phyloP scores from a whole-genome alignment of 1,140 invertebrate genomes.

The Thaumatotibia leucotreta region DNA sequence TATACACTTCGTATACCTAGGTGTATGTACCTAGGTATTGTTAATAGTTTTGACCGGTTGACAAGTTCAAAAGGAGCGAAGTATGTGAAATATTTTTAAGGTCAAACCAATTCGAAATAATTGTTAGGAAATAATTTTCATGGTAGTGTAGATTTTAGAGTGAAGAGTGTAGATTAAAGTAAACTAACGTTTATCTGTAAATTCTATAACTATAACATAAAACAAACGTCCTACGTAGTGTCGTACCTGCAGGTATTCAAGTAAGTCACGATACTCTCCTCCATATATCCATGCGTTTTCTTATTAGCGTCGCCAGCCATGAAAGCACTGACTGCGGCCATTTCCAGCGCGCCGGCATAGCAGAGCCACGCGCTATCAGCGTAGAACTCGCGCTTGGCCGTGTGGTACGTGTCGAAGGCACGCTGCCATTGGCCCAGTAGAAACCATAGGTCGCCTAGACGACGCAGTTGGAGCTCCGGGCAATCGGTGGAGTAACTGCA shows the following conservation, averaged over 20 bases:
- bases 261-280: slow-evolving; percentile 94
- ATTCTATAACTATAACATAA: no score
- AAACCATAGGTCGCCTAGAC: slow-evolving; percentile 96
- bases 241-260: slow-evolving; percentile 89
- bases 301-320: slow-evolving; percentile 88
- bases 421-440: slow-evolving; percentile 96
- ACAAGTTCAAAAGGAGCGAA: no score
- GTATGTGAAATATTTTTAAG: no score
- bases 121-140: no score
- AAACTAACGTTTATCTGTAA: no score
- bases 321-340: slow-evolving; percentile 95
- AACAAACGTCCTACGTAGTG: not conserved
- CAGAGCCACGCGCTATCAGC: slow-evolving; percentile 98
- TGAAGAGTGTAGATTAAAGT: no score
- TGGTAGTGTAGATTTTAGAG: no score
- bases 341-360: slow-evolving; percentile 96
- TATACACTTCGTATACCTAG: no score
- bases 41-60: no score
- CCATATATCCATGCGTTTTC: slow-evolving; percentile 93
- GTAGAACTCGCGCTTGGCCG: slow-evolving; percentile 96
- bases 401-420: slow-evolving; percentile 95
- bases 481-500: slow-evolving; percentile 90
- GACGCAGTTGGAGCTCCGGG: slow-evolving; percentile 93
- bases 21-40: no score
- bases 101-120: no score